These are phyloP conservation scores for Nannoperca australis DNA, from an alignment of 2,797 vertebrate genomes.

Conservation along the genomic window DNA sequence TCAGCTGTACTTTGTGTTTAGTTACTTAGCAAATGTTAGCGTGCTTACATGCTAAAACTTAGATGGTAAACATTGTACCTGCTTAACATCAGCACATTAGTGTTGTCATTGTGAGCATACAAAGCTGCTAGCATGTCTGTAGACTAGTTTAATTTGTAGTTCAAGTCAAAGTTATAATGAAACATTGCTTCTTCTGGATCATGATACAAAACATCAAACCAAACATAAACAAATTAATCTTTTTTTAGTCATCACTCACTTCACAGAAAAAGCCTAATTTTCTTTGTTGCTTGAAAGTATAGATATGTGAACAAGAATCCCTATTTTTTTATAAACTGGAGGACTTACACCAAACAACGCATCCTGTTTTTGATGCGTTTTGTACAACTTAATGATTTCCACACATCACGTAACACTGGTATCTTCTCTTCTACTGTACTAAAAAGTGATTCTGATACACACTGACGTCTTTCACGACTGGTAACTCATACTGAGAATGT, in stretches of 20 bases:
- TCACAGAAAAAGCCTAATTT: not conserved
- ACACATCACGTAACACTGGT: not conserved
- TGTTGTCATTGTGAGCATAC: not conserved
- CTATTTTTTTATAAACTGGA: not conserved
- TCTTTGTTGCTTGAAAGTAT: not conserved
- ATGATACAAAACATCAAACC: not conserved
- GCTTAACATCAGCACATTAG: not conserved
- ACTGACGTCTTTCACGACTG: not conserved
- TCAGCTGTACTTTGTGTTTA: not conserved
- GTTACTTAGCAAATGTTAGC: not conserved
- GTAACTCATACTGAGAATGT: constrained; percentile 79
- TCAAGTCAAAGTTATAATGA: not conserved
- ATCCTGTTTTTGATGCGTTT: not conserved
- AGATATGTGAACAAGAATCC: not conserved
- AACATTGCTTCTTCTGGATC: not conserved
- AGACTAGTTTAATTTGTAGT: not conserved
- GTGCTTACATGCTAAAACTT: not conserved
- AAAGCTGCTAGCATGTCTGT: not conserved
- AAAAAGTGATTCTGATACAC: not conserved
- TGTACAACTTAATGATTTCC: not conserved
- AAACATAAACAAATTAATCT: not conserved
- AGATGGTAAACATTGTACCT: not conserved
- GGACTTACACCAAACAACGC: not conserved
- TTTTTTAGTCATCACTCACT: not conserved
- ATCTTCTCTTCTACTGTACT: not conserved